Percentiles rank a stretch among this genome's conserved stretches.
phyloP scores from a whole-genome alignment of 92 coral and sea anemone species.

The Paragorgia papillata region DNA sequence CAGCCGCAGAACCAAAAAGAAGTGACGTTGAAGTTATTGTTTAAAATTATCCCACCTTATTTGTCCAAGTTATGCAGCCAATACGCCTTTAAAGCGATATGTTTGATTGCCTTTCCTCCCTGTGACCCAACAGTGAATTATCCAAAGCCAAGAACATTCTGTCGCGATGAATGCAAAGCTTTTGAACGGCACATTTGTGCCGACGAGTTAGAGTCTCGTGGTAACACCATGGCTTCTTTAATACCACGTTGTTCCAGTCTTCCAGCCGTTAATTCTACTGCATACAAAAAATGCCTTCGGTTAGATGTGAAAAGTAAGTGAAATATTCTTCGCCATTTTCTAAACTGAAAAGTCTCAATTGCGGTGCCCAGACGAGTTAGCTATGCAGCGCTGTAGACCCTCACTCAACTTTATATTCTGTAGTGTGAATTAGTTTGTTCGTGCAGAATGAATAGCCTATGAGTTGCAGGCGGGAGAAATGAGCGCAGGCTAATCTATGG shows the following conservation, averaged over 20 bases:
- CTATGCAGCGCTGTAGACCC: too few species aligned
- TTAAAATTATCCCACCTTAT: neutral
- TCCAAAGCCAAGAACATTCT: conserved; percentile 65
- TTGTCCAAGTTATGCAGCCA: conserved; percentile 51
- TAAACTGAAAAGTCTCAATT: neutral
- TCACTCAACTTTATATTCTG: too few species aligned
- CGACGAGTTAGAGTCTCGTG: conserved; percentile 45
- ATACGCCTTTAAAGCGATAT: conserved; percentile 62
- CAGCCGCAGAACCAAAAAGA: conserved; percentile 12
- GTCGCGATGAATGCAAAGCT: conserved; percentile 73
- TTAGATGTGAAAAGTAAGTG: conserved; percentile 59
- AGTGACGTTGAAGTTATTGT: neutral
- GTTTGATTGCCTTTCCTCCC: conserved; percentile 69
- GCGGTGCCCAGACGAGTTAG: too few species aligned
- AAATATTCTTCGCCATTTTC: neutral
- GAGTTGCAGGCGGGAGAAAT: too few species aligned
- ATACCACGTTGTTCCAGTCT: conserved; percentile 60
- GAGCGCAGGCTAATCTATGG: too few species aligned
- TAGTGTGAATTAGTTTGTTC: too few species aligned
- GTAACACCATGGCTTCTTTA: neutral
- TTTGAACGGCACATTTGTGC: conserved; percentile 63
- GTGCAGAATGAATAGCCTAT: too few species aligned
- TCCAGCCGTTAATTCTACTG: conserved; percentile 58
- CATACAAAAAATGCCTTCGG: conserved; percentile 72
- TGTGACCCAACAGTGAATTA: conserved; percentile 58